Conservation (phyloP, 2,888 invertebrate species). For the Muschampia plurimacula region DNA sequence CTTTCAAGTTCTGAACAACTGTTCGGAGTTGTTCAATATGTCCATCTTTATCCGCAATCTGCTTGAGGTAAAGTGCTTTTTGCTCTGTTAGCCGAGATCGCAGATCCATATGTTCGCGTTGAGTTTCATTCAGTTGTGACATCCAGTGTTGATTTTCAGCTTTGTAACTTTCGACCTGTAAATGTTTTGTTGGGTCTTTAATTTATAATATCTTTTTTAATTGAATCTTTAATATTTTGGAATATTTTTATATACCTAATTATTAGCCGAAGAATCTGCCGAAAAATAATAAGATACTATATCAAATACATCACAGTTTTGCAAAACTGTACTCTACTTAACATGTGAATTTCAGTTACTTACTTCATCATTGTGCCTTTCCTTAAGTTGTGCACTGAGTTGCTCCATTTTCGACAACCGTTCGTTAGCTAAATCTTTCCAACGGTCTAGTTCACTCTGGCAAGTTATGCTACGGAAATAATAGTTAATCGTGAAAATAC, state of each 20-base stretch:
- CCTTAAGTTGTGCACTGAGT: conserved; percentile 85
- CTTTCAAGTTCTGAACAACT: conserved; percentile 71
- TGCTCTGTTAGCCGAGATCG: conserved; percentile 79
- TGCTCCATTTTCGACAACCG: conserved; percentile 88
- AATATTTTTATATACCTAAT: too few relatives aligned
- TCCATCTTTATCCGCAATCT: conserved; percentile 73
- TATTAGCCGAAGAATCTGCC: too few relatives aligned
- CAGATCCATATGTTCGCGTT: conserved; percentile 81
- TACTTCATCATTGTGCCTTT: conserved; percentile 87
- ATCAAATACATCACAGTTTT: too few relatives aligned
- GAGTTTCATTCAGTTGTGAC: conserved; percentile 81
- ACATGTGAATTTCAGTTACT: conserved; percentile 26
- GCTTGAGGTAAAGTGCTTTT: conserved; percentile 68
- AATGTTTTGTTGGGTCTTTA: background rate
- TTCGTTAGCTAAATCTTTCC: conserved; percentile 89
- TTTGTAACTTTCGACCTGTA: conserved; percentile 86
- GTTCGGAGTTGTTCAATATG: conserved; percentile 78
- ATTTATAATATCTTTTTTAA: too few relatives aligned
- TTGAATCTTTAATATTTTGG: too few relatives aligned
- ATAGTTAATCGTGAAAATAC: background rate
- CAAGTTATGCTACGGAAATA: conserved; percentile 59
- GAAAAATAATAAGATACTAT: too few relatives aligned
- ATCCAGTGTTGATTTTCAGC: conserved; percentile 88
- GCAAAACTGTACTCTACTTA: too few relatives aligned
- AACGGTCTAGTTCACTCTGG: conserved; percentile 81